Conservation (phyloP, 1,140 invertebrate species). For the Subanguina moxae region DNA sequence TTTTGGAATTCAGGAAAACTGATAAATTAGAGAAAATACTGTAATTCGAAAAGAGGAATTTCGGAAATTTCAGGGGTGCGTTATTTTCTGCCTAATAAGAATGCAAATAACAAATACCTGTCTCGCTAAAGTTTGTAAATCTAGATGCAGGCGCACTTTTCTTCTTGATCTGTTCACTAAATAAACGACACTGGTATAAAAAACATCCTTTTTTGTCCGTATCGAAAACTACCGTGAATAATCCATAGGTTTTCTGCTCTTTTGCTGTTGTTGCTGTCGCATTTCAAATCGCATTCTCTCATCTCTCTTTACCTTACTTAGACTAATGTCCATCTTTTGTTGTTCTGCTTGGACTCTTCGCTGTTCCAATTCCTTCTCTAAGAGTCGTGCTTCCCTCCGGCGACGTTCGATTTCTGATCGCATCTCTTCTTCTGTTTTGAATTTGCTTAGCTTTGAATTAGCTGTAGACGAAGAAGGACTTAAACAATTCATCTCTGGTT, state of each 20-base stretch:
- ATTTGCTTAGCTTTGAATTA: background rate
- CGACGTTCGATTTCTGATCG: background rate
- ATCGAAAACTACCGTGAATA: no score
- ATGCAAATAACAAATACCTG: no score
- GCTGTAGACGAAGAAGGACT: background rate
- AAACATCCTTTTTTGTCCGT: no score
- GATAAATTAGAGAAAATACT: no score
- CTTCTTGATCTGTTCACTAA: no score
- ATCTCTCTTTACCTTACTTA: background rate
- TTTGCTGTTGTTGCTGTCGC: background rate
- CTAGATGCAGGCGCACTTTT: background rate
- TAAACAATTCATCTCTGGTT: background rate
- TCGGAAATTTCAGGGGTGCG: no score
- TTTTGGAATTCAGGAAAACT: no score
- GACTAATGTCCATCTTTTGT: background rate
- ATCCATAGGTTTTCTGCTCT: no score
- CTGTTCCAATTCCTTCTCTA: background rate
- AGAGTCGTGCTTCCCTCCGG: background rate
- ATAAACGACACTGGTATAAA: no score
- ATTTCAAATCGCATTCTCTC: background rate
- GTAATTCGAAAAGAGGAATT: no score
- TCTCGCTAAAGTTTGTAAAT: background rate
- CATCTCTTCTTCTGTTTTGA: background rate
- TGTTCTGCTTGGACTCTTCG: background rate
- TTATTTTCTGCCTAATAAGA: no score